These are phyloP conservation scores for human DNA, from an alignment of 2,113 vertebrate genomes.

Conservation along the genomic window DNA sequence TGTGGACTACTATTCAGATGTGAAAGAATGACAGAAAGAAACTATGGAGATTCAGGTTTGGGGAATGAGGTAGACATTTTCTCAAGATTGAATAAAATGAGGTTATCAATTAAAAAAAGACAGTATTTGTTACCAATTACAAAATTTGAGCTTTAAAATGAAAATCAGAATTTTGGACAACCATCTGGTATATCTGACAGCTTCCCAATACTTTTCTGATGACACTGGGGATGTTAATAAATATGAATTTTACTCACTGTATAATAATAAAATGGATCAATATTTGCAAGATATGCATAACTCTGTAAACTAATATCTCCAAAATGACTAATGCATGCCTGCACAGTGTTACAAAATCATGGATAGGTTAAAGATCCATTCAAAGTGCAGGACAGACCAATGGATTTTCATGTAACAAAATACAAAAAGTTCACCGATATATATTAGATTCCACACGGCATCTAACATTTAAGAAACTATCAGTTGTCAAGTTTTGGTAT, in stretches of 20 bases:
- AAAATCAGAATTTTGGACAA: neutral
- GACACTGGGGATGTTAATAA: neutral
- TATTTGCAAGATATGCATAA: neutral
- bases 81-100: conserved; percentile 19
- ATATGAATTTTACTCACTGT: neutral
- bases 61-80: neutral
- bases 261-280: neutral
- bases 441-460: neutral
- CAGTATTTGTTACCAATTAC: neutral
- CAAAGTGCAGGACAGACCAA: neutral
- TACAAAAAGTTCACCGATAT: neutral
- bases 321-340: neutral
- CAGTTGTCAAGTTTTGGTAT: neutral
- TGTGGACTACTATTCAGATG: neutral
- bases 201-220: neutral
- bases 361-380: neutral
- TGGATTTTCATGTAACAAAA: neutral
- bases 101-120: neutral
- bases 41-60: neutral
- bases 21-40: neutral
- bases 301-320: neutral
- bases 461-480: neutral
- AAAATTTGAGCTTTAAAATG: conserved; percentile 14
- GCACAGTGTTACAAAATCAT: neutral
- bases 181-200: neutral